These are phyloP conservation scores for Myoxocephalus aenaeus DNA, from an alignment of 2,797 vertebrate genomes.

Conservation along the genomic window DNA sequence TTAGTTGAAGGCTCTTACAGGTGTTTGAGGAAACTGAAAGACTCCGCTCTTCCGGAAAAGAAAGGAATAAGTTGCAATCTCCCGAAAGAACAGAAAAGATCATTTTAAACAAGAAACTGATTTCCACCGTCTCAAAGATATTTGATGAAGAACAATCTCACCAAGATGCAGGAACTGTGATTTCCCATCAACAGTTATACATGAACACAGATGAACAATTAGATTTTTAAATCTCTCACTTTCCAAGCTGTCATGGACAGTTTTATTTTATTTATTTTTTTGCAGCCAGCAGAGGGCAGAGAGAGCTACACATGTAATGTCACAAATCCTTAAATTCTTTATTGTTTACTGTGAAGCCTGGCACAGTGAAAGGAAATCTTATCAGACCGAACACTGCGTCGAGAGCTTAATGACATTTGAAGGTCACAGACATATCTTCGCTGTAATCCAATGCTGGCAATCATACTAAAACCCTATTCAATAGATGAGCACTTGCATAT, in stretches of 20 bases:
- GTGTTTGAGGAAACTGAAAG: conserved; percentile 13
- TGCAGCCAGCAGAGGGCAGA: conserved; percentile 74
- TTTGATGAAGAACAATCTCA: not conserved
- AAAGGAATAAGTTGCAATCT: not conserved
- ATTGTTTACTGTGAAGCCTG: conserved; percentile 21
- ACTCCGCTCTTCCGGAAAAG: conserved; percentile 15
- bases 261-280: conserved; percentile 13
- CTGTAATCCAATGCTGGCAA: conserved; percentile 4
- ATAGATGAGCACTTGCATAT: conserved; percentile 19
- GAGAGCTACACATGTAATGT: conserved; percentile 39
- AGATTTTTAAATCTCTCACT: not conserved
- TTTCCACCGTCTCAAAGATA: not conserved
- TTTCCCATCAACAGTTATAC: not conserved
- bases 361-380: conserved; percentile 14
- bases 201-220: not conserved
- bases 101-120: not conserved
- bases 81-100: not conserved
- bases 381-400: conserved; percentile 21
- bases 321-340: conserved; percentile 9
- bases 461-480: conserved; percentile 24
- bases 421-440: conserved; percentile 46
- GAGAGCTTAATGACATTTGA: conserved; percentile 51
- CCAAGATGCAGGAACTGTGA: not conserved
- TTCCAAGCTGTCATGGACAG: not conserved
- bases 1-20: conserved; percentile 31